phyloP scores from a whole-genome alignment of 2,113 vertebrate species.

The Xiphorhynchus elegans region DNA sequence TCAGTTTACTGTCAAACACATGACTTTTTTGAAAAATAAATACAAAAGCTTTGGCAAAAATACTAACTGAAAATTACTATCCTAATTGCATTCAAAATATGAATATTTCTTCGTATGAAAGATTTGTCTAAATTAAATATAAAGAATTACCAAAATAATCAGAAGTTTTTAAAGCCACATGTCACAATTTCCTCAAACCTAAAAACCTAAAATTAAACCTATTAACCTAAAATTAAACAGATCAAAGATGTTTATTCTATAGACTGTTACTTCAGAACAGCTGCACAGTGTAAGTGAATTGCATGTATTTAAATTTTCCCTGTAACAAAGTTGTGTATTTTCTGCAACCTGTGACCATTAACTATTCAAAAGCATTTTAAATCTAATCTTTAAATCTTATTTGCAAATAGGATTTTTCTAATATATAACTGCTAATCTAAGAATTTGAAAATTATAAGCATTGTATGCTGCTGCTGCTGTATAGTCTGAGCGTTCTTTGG shows the following conservation, averaged over 20 bases:
- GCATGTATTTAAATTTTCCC: neutral
- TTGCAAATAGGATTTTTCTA: neutral
- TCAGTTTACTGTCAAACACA: neutral
- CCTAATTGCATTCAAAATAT: neutral
- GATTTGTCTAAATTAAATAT: neutral
- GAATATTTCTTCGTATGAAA: neutral
- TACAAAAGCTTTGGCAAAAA: neutral
- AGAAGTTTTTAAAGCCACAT: neutral
- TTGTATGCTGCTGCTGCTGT: neutral
- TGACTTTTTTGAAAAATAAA: neutral
- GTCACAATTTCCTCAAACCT: neutral
- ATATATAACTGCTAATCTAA: neutral
- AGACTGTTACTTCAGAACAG: neutral
- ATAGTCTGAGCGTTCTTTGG: neutral
- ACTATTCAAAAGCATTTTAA: neutral
- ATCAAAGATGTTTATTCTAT: neutral
- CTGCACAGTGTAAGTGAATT: neutral
- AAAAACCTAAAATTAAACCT: neutral
- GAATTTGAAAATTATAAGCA: neutral
- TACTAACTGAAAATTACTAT: neutral
- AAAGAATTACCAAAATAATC: neutral
- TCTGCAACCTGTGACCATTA: neutral
- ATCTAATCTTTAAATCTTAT: neutral
- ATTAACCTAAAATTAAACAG: neutral
- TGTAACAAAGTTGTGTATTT: neutral